phyloP scores from a whole-genome alignment of 1,140 invertebrate species.

The Ooceraea biroi region DNA sequence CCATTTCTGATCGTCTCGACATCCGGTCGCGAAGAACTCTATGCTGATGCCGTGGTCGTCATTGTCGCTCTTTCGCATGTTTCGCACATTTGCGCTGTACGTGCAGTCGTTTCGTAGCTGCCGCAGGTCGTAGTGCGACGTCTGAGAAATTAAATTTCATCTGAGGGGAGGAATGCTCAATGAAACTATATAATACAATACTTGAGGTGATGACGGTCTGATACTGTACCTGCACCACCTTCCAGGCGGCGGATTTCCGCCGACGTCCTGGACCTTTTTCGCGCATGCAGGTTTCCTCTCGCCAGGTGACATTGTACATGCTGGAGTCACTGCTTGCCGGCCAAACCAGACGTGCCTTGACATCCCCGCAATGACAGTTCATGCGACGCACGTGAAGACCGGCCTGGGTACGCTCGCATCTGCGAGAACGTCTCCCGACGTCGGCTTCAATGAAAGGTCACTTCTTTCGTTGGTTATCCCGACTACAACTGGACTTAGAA shows the following conservation, averaged over 20 bases:
- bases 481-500: constrained; percentile 65
- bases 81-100: constrained; percentile 73
- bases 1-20: constrained; percentile 60
- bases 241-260: constrained; percentile 55
- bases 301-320: constrained; percentile 77
- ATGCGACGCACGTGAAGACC: constrained; percentile 75
- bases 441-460: constrained; percentile 75
- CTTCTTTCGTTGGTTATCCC: constrained; percentile 72
- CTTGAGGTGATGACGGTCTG: neutral
- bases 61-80: constrained; percentile 46
- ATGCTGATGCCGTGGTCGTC: constrained; percentile 67
- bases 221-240: constrained; percentile 65
- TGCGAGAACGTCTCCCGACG: constrained; percentile 70
- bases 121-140: constrained; percentile 70
- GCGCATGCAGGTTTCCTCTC: constrained; percentile 68
- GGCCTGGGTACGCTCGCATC: constrained; percentile 71
- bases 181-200: too few relatives aligned
- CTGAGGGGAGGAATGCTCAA: too few relatives aligned
- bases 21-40: constrained; percentile 74
- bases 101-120: constrained; percentile 72
- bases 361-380: constrained; percentile 74
- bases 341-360: constrained; percentile 77
- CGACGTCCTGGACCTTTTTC: constrained; percentile 35
- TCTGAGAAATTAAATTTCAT: constrained; percentile 58
- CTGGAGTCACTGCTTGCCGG: constrained; percentile 61